phyloP scores from a whole-genome alignment of 2,888 invertebrate genomes.

The Aporophyla lueneburgensis region DNA sequence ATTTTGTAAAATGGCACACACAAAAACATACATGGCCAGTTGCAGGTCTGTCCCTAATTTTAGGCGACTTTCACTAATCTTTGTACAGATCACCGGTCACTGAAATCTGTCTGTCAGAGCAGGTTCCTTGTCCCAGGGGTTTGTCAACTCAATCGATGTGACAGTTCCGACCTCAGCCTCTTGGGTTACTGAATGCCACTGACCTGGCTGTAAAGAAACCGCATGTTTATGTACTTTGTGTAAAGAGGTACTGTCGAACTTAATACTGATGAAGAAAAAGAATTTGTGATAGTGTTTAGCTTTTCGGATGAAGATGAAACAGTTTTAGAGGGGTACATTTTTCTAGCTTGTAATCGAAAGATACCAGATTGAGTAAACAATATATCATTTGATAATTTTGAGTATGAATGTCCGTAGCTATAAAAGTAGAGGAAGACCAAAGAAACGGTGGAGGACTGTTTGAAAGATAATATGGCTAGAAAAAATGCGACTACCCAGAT shows the following conservation, averaged over 20 bases:
- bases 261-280: constrained; percentile 3
- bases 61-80: neutral
- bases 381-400: too few species aligned
- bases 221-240: constrained; percentile 34
- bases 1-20: neutral
- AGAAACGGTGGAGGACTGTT: too few species aligned
- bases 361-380: too few species aligned
- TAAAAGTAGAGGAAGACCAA: too few species aligned
- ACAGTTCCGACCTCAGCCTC: constrained; percentile 68
- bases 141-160: constrained; percentile 50
- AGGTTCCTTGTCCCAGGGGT: constrained; percentile 36
- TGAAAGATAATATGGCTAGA: too few species aligned
- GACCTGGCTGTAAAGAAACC: constrained; percentile 64
- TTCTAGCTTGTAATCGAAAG: neutral
- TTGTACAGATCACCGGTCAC: neutral
- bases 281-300: neutral
- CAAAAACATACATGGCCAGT: neutral
- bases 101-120: constrained; percentile 8
- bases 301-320: too few species aligned
- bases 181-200: constrained; percentile 68
- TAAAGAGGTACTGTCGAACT: constrained; percentile 5
- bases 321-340: neutral
- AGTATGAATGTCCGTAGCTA: too few species aligned
- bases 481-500: too few species aligned
- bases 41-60: too few species aligned